These are phyloP conservation scores for Uloborus diversus DNA, from an alignment of 1,140 invertebrate genomes.

Conservation along the genomic window DNA sequence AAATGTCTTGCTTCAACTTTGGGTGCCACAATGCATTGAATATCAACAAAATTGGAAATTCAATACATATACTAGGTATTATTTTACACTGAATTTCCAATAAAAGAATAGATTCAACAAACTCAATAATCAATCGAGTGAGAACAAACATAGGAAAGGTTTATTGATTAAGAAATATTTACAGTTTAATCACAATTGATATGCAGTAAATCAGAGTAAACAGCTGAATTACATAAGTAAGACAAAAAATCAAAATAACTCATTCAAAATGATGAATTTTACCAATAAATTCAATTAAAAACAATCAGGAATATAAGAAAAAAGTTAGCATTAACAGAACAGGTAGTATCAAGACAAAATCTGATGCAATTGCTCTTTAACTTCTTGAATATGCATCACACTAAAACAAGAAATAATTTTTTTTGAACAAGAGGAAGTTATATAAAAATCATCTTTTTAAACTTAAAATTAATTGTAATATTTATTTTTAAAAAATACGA, in stretches of 20 bases:
- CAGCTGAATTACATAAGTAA: not conserved
- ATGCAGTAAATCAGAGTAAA: no score
- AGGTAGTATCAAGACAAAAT: constrained; percentile 13
- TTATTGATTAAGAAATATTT: not conserved
- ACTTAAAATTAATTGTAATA: not conserved
- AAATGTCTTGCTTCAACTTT: no score
- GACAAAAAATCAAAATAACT: no score
- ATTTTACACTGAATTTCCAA: not conserved
- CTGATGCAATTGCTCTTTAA: constrained; percentile 37
- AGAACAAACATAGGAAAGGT: not conserved
- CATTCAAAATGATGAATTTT: not conserved
- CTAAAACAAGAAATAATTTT: constrained; percentile 7
- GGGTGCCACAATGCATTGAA: no score
- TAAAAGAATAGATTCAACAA: not conserved
- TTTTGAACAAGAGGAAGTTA: not conserved
- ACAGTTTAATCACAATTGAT: not conserved
- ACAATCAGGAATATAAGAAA: not conserved
- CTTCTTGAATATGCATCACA: constrained; percentile 24
- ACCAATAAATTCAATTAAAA: not conserved
- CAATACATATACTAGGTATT: not conserved
- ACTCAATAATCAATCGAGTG: not conserved
- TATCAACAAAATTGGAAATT: no score
- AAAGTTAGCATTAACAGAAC: not conserved
- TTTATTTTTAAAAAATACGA: no score
- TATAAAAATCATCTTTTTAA: not conserved